Evolutionary conservation across 2,113 vertebrate species (phyloP).

Genomic region (Ia io): DNA sequence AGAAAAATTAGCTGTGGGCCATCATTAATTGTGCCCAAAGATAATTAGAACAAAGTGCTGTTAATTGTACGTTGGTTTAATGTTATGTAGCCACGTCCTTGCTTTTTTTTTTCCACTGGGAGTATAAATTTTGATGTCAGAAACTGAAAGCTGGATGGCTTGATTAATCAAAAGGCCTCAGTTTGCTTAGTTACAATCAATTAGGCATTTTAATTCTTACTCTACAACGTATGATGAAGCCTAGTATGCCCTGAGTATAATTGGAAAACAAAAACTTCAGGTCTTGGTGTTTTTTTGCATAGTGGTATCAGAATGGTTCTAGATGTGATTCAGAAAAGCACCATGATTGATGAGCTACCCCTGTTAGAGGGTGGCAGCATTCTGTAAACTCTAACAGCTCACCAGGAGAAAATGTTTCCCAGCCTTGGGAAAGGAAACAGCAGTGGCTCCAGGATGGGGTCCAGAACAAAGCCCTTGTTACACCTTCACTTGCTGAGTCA

Average conservation of each 20-base stretch:
- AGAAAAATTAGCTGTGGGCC: conserved; percentile 76
- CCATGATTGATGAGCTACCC: background rate
- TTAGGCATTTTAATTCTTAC: conserved; percentile 74
- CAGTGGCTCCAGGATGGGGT: background rate
- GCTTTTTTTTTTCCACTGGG: conserved; percentile 55
- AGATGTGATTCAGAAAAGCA: background rate
- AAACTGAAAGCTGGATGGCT: conserved; percentile 59
- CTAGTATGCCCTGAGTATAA: conserved; percentile 68
- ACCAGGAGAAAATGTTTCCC: background rate
- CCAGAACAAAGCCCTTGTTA: background rate
- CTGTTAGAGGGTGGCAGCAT: background rate
- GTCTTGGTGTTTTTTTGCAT: conserved; percentile 6
- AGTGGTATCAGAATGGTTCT: background rate
- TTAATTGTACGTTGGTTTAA: conserved; percentile 82
- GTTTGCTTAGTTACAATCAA: conserved; percentile 70
- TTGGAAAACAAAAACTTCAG: conserved; percentile 32
- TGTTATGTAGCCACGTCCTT: conserved; percentile 56
- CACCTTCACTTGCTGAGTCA: background rate
- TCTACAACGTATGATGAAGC: conserved; percentile 72
- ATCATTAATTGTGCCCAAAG: conserved; percentile 77
- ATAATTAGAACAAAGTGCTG: conserved; percentile 82
- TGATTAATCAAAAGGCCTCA: conserved; percentile 78
- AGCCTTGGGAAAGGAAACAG: background rate
- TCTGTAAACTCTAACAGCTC: background rate
- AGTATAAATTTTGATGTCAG: conserved; percentile 76